These are phyloP conservation scores for Thunnus maccoyii DNA, from an alignment of 2,113 vertebrate species.

Conservation along the genomic window DNA sequence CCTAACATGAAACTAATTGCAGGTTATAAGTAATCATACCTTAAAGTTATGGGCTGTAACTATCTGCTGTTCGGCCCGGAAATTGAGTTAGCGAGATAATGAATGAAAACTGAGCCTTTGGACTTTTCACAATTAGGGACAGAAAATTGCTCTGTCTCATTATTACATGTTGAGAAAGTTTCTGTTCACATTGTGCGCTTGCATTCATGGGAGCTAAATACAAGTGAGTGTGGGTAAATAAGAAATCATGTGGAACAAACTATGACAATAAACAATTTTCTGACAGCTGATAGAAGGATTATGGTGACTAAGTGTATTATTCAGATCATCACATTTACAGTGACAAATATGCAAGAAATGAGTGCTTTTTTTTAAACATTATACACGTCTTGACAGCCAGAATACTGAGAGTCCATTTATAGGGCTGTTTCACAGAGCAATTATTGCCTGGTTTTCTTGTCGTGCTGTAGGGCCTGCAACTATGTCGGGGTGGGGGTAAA, in stretches of 20 bases:
- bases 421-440: constrained; percentile 27
- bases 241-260: constrained; percentile 38
- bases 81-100: constrained; percentile 69
- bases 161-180: constrained; percentile 34
- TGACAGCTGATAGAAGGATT: constrained; percentile 37
- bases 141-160: constrained; percentile 35
- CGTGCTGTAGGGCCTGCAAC: constrained; percentile 40
- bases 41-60: constrained; percentile 72
- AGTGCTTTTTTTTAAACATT: constrained; percentile 16
- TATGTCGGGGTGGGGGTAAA: constrained; percentile 26
- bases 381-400: constrained; percentile 30
- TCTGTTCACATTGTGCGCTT: constrained; percentile 24
- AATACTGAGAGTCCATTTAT: constrained; percentile 34
- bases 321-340: constrained; percentile 9
- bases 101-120: constrained; percentile 48
- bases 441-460: constrained; percentile 42
- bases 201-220: not conserved
- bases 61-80: constrained; percentile 57
- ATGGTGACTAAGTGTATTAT: constrained; percentile 9
- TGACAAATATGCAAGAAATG: constrained; percentile 14
- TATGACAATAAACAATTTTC: constrained; percentile 22
- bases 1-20: constrained; percentile 66
- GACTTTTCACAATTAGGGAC: constrained; percentile 23
- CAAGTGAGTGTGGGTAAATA: constrained; percentile 7
- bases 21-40: constrained; percentile 79